Evolutionary conservation across 2,113 vertebrate genomes (phyloP), one percentile per base, ranked within the genome.

Genomic region (Strix aluco): DNA sequence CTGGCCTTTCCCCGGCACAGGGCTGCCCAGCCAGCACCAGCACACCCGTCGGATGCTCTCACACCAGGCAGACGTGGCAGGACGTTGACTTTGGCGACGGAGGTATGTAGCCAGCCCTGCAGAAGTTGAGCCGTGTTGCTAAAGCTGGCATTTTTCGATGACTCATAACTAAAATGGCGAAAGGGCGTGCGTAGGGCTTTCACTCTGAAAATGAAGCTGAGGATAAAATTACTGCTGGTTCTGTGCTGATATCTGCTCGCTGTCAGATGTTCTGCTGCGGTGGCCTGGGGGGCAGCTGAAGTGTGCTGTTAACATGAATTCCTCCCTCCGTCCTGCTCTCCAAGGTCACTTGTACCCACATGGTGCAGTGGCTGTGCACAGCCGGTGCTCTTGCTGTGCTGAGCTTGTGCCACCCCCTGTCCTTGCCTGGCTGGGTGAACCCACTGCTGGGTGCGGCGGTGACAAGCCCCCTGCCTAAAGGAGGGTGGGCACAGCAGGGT

Each of bases 301-400:
- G 47, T 22, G n/a, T 44, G 74, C 73, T 17, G 27, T 32, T 65
- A 13, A 16, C 15, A 3, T 13, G 27, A 72, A 57, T 52, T 71
- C 32, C 54, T 84, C 27, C n/a, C n/a, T 71, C 63, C 5, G 1
- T 55, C 34, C 20, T 8, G 36, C 9, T 82, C 30, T 54, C 66
- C 44, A 21, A 77, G 52, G 49, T 77, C 54, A 6, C 63, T 55
- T 1, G 4, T 58, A 47, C n/a, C 65, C 8, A 1, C 23, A 12
- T 0, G 4, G 71, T 1, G 0, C 34, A 3, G 29, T 2, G 20
- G 46, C 46, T 6, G 3, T 0, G 3, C 70, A 10, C 52, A 46
- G 71, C 32, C 0, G 0, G 15, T 14, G 66, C 27, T 58, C 32
- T 59, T 9, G 3, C 54, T 91, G 47, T 12, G 29, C 81, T 9